Conservation (phyloP, 2,113 vertebrate species). For the Litocranius walleri region DNA sequence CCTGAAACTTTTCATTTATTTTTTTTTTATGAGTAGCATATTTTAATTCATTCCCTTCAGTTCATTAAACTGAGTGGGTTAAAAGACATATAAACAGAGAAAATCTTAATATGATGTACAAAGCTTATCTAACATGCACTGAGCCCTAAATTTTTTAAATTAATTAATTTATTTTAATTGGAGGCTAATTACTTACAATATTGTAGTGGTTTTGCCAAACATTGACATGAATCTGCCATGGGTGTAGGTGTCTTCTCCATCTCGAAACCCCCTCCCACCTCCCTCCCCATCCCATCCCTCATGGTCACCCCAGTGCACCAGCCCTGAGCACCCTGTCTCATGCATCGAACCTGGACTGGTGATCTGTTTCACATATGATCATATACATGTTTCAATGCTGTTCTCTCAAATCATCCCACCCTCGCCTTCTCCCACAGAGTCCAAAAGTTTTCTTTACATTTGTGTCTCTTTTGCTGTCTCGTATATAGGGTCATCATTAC, state of each 20-base stretch:
- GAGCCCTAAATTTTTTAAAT: neutral
- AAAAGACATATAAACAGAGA: neutral
- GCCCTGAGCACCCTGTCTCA: neutral
- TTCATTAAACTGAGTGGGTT: neutral
- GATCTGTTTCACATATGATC: neutral
- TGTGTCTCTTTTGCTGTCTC: neutral
- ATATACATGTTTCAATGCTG: neutral
- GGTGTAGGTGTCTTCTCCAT: neutral
- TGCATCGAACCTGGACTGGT: neutral
- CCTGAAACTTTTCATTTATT: neutral
- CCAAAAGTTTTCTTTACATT: neutral
- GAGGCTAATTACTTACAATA: neutral
- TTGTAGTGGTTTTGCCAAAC: neutral
- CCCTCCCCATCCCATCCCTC: neutral
- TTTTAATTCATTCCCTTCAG: neutral
- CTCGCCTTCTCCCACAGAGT: neutral
- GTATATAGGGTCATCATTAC: neutral
- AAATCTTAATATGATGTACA: neutral
- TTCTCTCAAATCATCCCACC: neutral
- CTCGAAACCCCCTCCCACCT: neutral
- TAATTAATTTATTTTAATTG: neutral
- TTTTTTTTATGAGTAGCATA: neutral
- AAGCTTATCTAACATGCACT: neutral
- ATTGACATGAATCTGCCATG: neutral
- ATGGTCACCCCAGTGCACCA: neutral